A percentile compares a stretch with the other conserved stretches of the same genome.
Conservation (phyloP, 1,140 invertebrate species). For the Zophobas morio region DNA sequence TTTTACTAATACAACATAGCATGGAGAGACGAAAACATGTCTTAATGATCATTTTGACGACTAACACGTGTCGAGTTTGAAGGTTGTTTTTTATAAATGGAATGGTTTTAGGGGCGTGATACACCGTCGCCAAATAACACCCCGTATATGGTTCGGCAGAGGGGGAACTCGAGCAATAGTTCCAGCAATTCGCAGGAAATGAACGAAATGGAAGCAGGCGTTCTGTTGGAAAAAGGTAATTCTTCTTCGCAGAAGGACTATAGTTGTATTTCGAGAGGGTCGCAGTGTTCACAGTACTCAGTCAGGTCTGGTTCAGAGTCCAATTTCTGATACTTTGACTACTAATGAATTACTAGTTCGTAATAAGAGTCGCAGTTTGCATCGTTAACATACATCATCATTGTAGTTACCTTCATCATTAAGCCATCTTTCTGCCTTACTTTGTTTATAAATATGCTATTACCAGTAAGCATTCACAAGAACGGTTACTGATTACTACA, state of each 20-base stretch:
- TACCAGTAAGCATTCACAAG: constrained; percentile 21
- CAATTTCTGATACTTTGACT: constrained; percentile 27
- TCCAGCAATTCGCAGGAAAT: constrained; percentile 69
- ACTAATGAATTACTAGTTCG: not conserved
- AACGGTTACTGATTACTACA: constrained; percentile 6
- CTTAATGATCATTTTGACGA: not conserved
- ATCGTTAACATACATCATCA: too few species aligned
- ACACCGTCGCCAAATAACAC: constrained; percentile 84
- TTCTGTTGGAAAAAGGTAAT: constrained; percentile 67
- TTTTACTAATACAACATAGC: not conserved
- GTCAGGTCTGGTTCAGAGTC: constrained; percentile 11
- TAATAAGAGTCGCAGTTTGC: too few species aligned
- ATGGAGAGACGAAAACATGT: not conserved
- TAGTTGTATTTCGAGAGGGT: constrained; percentile 24
- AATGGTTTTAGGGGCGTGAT: constrained; percentile 75
- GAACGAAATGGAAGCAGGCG: constrained; percentile 76
- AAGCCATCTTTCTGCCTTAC: not conserved
- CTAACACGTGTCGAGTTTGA: not conserved
- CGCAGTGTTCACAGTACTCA: constrained; percentile 33
- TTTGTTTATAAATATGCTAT: constrained; percentile 15
- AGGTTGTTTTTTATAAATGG: not conserved
- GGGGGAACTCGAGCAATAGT: constrained; percentile 72
- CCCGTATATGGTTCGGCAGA: constrained; percentile 83
- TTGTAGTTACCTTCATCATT: constrained; percentile 28
- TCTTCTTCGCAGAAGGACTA: constrained; percentile 23